Evolutionary conservation across 2,113 vertebrate genomes (phyloP).

Genomic region (Speoplatyrhinus poulsoni): DNA sequence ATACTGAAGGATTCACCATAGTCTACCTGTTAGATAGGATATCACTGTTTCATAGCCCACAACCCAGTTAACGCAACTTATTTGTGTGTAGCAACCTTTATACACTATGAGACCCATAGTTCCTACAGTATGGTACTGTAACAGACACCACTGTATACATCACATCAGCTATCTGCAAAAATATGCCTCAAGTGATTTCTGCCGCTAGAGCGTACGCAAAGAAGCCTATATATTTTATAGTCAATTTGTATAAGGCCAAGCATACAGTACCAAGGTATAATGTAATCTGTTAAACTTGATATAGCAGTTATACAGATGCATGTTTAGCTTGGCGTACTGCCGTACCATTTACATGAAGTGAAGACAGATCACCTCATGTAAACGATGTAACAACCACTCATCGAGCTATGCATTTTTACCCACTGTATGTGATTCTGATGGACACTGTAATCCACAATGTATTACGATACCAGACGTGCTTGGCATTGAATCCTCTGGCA

Average conservation of each 20-base stretch:
- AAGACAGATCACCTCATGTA: conserved; percentile 37
- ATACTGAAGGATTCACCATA: no score
- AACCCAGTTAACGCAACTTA: no score
- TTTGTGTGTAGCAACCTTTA: no score
- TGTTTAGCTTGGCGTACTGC: conserved; percentile 39
- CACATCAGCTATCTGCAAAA: no score
- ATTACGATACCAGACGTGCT: background rate
- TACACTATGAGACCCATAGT: no score
- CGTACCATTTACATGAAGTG: conserved; percentile 7
- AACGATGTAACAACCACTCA: conserved; percentile 8
- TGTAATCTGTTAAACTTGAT: conserved; percentile 14
- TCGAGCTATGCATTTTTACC: conserved; percentile 15
- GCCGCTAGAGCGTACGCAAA: no score
- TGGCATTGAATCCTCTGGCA: no score
- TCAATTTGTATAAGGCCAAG: background rate
- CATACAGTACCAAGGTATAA: conserved; percentile 23
- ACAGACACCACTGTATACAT: no score
- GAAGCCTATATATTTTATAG: background rate
- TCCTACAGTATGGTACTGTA: no score
- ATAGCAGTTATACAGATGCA: conserved; percentile 1
- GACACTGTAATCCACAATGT: conserved; percentile 1
- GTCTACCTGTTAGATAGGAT: no score
- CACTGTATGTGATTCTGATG: conserved; percentile 5
- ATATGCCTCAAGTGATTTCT: no score
- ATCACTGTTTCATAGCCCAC: no score